Conservation (phyloP, 2,888 invertebrate genomes). For the Elysia crispata region DNA sequence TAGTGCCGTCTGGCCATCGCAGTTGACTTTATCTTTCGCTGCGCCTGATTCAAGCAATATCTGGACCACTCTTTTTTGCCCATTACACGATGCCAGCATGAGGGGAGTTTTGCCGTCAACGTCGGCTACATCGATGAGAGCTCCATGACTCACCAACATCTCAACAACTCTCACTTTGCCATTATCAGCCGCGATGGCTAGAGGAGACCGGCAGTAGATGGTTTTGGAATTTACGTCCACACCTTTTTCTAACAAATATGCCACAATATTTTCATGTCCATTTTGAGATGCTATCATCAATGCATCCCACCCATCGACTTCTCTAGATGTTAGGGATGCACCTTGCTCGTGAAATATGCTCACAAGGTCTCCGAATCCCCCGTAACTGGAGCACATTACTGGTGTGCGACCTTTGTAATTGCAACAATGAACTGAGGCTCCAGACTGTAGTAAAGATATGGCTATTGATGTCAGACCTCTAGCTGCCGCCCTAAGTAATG, state of each 20-base stretch:
- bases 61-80: constrained; percentile 20
- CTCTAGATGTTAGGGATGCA: constrained; percentile 10
- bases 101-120: constrained; percentile 35
- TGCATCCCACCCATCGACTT: constrained; percentile 37
- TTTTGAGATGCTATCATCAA: constrained; percentile 40
- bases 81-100: constrained; percentile 22
- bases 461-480: constrained; percentile 9
- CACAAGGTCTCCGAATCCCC: constrained; percentile 39
- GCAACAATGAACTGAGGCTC: background rate
- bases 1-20: constrained; percentile 42
- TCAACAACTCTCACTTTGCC: constrained; percentile 13
- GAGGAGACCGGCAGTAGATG: constrained; percentile 40
- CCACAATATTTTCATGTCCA: constrained; percentile 30
- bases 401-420: constrained; percentile 42
- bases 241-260: constrained; percentile 20
- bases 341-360: constrained; percentile 35
- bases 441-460: constrained; percentile 2
- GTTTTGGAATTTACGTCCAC: background rate
- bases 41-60: constrained; percentile 12
- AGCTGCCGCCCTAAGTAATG: constrained; percentile 22
- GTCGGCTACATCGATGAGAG: constrained; percentile 14
- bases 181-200: constrained; percentile 34
- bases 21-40: constrained; percentile 11
- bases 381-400: constrained; percentile 35
- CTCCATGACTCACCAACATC: constrained; percentile 21